Evolutionary conservation across 35 echinoderm and acorn worm species (phyloP).

Genomic region (Strongylocentrotus purpuratus): DNA sequence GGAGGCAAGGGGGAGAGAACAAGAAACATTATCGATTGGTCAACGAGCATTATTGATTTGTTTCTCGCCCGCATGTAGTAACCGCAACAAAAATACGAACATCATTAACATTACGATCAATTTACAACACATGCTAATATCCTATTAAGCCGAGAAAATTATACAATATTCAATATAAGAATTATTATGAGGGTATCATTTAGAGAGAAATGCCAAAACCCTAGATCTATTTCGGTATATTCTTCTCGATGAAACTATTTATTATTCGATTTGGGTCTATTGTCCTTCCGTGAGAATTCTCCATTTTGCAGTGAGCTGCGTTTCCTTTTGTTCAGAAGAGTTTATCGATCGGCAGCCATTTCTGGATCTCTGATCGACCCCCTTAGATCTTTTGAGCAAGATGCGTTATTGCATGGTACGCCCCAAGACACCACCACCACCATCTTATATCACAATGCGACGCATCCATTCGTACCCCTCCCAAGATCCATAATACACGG

Average conservation of each 20-base stretch:
- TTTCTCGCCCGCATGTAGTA: not conserved
- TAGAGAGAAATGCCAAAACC: not conserved
- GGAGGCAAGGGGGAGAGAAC: not conserved
- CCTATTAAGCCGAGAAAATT: not conserved
- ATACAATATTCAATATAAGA: not conserved
- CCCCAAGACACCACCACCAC: not conserved
- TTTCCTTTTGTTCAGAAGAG: conserved; percentile 33
- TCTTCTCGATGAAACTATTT: not conserved
- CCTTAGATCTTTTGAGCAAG: not conserved
- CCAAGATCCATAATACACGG: not conserved
- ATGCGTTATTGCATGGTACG: not conserved
- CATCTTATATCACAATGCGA: not conserved
- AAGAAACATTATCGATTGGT: not conserved
- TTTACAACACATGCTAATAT: not conserved
- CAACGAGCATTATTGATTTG: not conserved
- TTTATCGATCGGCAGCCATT: conserved; percentile 30
- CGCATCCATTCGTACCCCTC: not conserved
- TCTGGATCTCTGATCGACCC: conserved; percentile 22
- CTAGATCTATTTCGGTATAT: not conserved
- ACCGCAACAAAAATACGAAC: not conserved
- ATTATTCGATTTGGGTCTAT: not conserved
- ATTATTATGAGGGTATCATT: not conserved
- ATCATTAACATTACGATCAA: not conserved
- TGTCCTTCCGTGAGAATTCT: not conserved
- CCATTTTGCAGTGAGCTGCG: not conserved